Evolutionary conservation across 2,113 vertebrate species (phyloP), one percentile per base, ranked within the genome.

Genomic region (Bombycilla garrulus): DNA sequence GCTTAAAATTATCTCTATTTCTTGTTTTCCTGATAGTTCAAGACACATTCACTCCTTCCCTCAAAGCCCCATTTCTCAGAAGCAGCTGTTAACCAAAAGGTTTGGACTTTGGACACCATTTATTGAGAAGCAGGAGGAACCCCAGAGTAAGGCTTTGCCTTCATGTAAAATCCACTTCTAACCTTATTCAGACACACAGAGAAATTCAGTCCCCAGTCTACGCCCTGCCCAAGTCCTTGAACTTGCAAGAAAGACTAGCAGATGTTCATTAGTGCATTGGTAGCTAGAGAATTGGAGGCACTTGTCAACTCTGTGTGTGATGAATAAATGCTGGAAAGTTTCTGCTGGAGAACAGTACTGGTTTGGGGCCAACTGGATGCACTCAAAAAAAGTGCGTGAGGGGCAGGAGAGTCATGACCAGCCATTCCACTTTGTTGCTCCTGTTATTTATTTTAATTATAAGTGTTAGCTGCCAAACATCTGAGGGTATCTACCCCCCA

Each of bases 231-330:
- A 91, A 97, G 97, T 88, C 98, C 97, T 98, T 97, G 96, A 98
- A 97, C 96, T 86, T 66, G 83, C 86, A 88, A 94, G 96, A 96
- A 90, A 92, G 86, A 74, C 80, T 79, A 93, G 91, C 97, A 98
- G 97, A 96, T 98, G 98, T 97, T 98, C 95, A 48, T 98, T 98
- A 98, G 95, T 28, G 58, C 85, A 72, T 3, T 28, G 91, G 81
- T 77, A 95, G 95, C 90, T 25, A 64, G 96, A 96, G 95, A 95
- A 93, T 56, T 90, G 74, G 77, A 97, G 87, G 85, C 87, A 62
- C 94, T 97, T 96, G 94, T 97, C 50, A 53, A 58, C 79, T 94
- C 67, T 28, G 84, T 88, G 60, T 72, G 94, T 96, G 96, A 74
- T 31, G 94, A 97, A 96, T 94, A 96, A 95, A 90, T 88, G 84